A percentile compares a stretch with the other conserved stretches of the same genome.
These are phyloP conservation scores for Parauchenoglanis punctatus DNA, from an alignment of 2,797 vertebrate species.

Conservation along the genomic window DNA sequence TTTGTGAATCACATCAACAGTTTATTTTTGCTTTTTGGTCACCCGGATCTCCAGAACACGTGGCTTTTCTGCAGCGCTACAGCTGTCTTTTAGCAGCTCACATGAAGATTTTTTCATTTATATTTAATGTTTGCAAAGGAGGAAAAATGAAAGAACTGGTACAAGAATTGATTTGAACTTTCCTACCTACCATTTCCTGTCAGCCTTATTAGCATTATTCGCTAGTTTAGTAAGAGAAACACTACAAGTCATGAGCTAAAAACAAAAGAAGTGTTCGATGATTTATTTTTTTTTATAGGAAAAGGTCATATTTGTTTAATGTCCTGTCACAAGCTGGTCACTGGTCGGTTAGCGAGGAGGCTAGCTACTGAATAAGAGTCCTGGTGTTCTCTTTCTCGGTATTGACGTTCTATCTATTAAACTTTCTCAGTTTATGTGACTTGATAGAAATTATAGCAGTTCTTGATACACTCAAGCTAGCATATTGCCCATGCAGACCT, in stretches of 20 bases:
- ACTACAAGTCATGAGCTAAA: neutral
- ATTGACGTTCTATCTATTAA: neutral
- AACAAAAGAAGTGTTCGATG: neutral
- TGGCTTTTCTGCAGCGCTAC: neutral
- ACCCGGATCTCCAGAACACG: neutral
- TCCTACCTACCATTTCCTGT: neutral
- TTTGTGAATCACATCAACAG: neutral
- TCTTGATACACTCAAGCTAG: neutral
- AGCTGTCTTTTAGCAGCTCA: neutral
- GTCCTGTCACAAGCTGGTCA: neutral
- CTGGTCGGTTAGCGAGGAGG: neutral
- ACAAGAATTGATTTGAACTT: neutral
- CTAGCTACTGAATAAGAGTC: neutral
- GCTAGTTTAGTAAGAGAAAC: neutral
- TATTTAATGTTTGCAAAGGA: neutral
- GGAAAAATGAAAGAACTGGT: neutral
- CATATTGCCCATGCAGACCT: neutral
- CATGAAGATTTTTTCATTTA: neutral
- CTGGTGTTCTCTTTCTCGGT: neutral
- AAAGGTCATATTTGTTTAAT: neutral
- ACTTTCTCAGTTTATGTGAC: neutral
- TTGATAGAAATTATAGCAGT: neutral
- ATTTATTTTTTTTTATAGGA: neutral
- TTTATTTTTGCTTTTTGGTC: neutral
- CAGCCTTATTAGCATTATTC: neutral